phyloP scores from a whole-genome alignment of 2,888 invertebrate species.

The Venustoraphidia nigricollis region DNA sequence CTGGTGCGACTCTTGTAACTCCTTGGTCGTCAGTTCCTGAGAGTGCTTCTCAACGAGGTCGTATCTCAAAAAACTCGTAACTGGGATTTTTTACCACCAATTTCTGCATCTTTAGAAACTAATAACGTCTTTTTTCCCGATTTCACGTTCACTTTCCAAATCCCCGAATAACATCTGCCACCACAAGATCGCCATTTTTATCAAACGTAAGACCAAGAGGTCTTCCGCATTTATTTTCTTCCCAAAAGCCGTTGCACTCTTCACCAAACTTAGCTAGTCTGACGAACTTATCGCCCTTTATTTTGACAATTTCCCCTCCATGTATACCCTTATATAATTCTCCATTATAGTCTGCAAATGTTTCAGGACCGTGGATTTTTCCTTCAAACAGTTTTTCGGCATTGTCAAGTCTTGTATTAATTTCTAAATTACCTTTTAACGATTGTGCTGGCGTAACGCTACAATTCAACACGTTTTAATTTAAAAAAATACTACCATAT shows the following conservation, averaged over 20 bases:
- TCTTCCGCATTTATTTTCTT: conserved; percentile 78
- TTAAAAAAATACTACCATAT: conserved; percentile 7
- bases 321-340: conserved; percentile 67
- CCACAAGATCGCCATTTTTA: conserved; percentile 49
- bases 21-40: too few species aligned
- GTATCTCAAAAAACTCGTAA: too few species aligned
- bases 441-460: conserved; percentile 34
- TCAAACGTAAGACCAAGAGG: conserved; percentile 82
- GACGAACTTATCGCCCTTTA: conserved; percentile 52
- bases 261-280: conserved; percentile 65
- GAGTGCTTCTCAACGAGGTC: too few species aligned
- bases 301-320: conserved; percentile 65
- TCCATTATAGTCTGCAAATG: conserved; percentile 55
- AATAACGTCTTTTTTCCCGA: conserved; percentile 49
- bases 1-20: too few species aligned
- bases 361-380: conserved; percentile 66
- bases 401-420: conserved; percentile 49
- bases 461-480: conserved; percentile 8
- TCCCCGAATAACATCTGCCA: conserved; percentile 80
- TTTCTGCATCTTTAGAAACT: conserved; percentile 45
- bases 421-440: conserved; percentile 40
- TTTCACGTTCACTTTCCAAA: conserved; percentile 69
- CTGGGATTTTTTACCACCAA: conserved; percentile 52
- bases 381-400: conserved; percentile 52
- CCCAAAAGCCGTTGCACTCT: conserved; percentile 47